Percentiles rank a stretch among this genome's conserved stretches.
These are phyloP conservation scores for Palythoa caribaeorum DNA, from an alignment of 92 coral and sea anemone genomes.

Conservation along the genomic window DNA sequence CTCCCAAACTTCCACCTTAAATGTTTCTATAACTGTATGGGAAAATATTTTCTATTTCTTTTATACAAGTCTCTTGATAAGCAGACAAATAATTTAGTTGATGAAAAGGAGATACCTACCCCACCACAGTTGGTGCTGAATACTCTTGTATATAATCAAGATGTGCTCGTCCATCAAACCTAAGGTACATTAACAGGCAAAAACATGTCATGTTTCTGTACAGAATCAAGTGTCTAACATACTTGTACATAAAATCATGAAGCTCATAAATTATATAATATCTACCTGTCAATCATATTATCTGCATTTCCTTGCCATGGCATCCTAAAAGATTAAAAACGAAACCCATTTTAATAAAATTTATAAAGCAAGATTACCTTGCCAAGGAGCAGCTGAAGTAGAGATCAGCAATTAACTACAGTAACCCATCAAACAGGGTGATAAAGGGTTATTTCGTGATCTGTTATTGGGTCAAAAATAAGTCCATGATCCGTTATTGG, in stretches of 20 bases:
- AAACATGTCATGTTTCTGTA: neutral
- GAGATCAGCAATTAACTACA: no score
- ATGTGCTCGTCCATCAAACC: slow-evolving; percentile 34
- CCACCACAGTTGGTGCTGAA: slow-evolving; percentile 60
- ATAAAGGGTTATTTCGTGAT: no score
- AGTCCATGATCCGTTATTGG: no score
- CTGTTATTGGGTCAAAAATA: no score
- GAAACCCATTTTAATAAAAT: neutral
- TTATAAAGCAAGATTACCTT: no score
- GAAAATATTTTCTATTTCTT: no score
- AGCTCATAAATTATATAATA: neutral
- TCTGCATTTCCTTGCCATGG: slow-evolving; percentile 97
- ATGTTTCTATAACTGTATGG: no score
- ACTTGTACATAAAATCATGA: neutral
- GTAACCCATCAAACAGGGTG: no score
- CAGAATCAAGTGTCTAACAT: neutral
- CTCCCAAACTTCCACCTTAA: no score
- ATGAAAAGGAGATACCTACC: slow-evolving; percentile 54
- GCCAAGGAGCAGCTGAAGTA: no score
- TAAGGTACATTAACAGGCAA: neutral
- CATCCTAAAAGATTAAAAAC: slow-evolving; percentile 72
- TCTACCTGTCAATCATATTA: slow-evolving; percentile 95
- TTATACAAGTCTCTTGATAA: no score
- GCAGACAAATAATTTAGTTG: neutral
- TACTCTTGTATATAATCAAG: slow-evolving; percentile 67